Conservation (phyloP, 2,797 vertebrate species). For the Epinephelus awoara region DNA sequence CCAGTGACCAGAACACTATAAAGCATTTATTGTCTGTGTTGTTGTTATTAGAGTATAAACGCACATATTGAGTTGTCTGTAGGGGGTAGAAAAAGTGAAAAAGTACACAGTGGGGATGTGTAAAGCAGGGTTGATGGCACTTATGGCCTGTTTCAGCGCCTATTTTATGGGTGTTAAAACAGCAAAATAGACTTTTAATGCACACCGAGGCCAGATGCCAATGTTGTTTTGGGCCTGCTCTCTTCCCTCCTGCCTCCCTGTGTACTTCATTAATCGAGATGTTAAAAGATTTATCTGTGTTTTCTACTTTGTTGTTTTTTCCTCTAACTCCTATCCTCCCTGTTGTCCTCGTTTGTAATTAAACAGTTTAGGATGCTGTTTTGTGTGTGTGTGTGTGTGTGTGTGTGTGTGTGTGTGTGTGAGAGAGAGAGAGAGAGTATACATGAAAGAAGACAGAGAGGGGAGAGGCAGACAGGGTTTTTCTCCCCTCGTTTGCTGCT, state of each 20-base stretch:
- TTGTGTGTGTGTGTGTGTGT: conserved; percentile 19
- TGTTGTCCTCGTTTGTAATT: conserved; percentile 72
- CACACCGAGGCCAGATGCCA: conserved; percentile 75
- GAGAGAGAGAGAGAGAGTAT: neutral
- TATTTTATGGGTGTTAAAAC: conserved; percentile 84
- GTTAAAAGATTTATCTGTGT: conserved; percentile 74
- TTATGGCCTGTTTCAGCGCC: conserved; percentile 74
- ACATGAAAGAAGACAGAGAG: conserved; percentile 19
- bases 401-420: conserved; percentile 20
- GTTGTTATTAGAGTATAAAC: conserved; percentile 63
- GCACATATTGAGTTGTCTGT: conserved; percentile 41
- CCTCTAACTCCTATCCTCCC: conserved; percentile 52
- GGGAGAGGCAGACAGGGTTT: conserved; percentile 10
- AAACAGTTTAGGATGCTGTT: conserved; percentile 51
- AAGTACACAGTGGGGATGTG: conserved; percentile 75
- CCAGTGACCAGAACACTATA: conserved; percentile 73
- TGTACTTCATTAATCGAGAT: conserved; percentile 81
- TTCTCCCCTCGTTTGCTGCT: conserved; percentile 14
- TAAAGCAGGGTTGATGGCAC: conserved; percentile 66
- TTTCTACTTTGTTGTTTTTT: conserved; percentile 49
- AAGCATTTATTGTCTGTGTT: conserved; percentile 77
- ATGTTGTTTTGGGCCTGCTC: conserved; percentile 54
- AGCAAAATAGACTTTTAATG: conserved; percentile 82
- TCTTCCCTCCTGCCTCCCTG: conserved; percentile 66
- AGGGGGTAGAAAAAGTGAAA: conserved; percentile 60